Evolutionary conservation across 2,113 vertebrate genomes (phyloP).

Genomic region (Phrynosoma platyrhinos): DNA sequence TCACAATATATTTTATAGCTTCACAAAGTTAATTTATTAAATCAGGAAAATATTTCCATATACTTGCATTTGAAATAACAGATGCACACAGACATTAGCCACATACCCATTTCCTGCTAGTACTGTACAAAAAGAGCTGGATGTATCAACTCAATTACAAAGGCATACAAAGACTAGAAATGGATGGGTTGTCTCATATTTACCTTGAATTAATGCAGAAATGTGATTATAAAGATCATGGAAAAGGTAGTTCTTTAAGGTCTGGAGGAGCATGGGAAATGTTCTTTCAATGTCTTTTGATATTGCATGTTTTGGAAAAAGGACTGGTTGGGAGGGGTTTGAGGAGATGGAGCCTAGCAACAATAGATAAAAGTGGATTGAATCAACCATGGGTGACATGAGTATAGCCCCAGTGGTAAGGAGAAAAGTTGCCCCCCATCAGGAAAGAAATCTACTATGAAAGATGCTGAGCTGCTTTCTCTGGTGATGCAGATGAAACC

Average conservation of each 20-base stretch:
- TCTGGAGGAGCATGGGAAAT: background rate
- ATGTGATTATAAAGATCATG: too few relatives aligned
- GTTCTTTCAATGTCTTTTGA: background rate
- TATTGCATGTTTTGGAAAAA: background rate
- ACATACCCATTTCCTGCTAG: background rate
- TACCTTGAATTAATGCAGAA: background rate
- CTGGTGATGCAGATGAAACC: too few relatives aligned
- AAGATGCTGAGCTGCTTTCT: too few relatives aligned
- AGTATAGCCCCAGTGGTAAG: too few relatives aligned
- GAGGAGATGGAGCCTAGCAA: background rate
- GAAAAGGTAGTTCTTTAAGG: too few relatives aligned
- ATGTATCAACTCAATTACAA: background rate
- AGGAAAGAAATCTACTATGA: too few relatives aligned
- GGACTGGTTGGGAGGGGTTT: background rate
- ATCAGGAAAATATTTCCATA: background rate
- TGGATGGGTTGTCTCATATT: background rate
- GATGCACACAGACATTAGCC: constrained; percentile 20
- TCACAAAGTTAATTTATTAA: background rate
- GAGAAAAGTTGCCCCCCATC: too few relatives aligned
- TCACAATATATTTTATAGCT: background rate
- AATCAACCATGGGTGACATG: too few relatives aligned
- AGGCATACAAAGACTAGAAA: accelerated
- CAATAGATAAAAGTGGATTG: too few relatives aligned
- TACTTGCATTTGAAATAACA: background rate
- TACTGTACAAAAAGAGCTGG: background rate